phyloP scores from a whole-genome alignment of 2,888 invertebrate genomes.

The Acanthacorydalis orientalis region DNA sequence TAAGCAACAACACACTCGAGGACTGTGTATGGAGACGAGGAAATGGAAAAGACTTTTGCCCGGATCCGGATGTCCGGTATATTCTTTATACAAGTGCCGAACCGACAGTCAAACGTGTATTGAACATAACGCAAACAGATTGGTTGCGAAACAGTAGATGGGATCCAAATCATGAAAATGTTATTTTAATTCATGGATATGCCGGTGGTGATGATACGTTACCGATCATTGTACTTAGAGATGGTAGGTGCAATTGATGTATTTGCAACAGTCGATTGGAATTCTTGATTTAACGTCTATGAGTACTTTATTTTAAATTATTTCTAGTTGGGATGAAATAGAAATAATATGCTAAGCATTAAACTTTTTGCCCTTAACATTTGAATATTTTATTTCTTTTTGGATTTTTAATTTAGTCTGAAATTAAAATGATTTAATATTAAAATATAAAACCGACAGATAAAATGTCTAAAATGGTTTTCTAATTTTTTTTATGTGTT shows the following conservation, averaged over 20 bases:
- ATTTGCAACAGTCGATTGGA: too few relatives aligned
- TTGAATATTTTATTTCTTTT: too few relatives aligned
- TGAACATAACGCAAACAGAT: slow-evolving; percentile 43
- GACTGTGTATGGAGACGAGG: slow-evolving; percentile 54
- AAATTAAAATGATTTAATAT: too few relatives aligned
- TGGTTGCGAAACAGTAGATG: slow-evolving; percentile 57
- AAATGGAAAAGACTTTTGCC: slow-evolving; percentile 47
- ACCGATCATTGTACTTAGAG: slow-evolving; percentile 54
- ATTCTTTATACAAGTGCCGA: slow-evolving; percentile 45
- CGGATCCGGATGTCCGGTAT: slow-evolving; percentile 49
- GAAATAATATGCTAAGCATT: too few relatives aligned
- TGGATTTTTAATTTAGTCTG: too few relatives aligned
- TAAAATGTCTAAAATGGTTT: too few relatives aligned
- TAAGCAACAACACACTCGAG: slow-evolving; percentile 41
- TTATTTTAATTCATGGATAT: slow-evolving; percentile 58
- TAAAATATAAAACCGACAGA: too few relatives aligned
- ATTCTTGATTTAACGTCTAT: too few relatives aligned
- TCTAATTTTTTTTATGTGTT: too few relatives aligned
- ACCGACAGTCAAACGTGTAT: slow-evolving; percentile 17
- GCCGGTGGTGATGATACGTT: slow-evolving; percentile 59
- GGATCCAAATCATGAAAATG: slow-evolving; percentile 50
- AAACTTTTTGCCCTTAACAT: too few relatives aligned
- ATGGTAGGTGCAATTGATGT: slow-evolving; percentile 30
- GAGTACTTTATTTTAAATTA: too few relatives aligned
- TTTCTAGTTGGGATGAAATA: too few relatives aligned